A percentile compares a stretch with the other conserved stretches of the same genome.
These are phyloP conservation scores for Gymnocephalus cernua DNA, from an alignment of 2,113 vertebrate species.

Conservation along the genomic window DNA sequence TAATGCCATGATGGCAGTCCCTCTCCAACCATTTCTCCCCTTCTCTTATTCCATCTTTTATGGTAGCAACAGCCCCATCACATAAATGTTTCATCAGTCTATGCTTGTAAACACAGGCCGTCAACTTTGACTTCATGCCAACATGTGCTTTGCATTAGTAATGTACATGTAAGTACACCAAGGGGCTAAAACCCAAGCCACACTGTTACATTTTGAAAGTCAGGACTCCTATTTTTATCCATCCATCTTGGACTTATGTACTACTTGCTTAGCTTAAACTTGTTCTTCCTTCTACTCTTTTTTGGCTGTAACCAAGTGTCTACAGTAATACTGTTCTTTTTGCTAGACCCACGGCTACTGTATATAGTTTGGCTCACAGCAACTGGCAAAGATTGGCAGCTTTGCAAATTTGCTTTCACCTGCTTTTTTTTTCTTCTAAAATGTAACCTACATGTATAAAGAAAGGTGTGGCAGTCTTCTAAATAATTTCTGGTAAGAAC, in stretches of 20 bases:
- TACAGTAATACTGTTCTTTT: background rate
- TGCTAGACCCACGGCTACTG: background rate
- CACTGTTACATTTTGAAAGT: background rate
- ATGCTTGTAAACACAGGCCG: constrained; percentile 24
- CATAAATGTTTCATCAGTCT: constrained; percentile 44
- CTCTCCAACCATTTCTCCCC: background rate
- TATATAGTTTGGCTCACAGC: constrained; percentile 3
- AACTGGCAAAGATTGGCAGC: background rate
- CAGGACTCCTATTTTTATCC: background rate
- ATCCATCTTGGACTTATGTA: background rate
- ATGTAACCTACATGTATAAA: background rate
- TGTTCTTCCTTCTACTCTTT: constrained; percentile 1
- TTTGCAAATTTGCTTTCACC: background rate
- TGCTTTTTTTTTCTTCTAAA: background rate
- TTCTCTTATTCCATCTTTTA: constrained; percentile 15
- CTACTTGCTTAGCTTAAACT: background rate
- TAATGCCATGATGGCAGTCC: background rate
- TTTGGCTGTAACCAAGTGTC: background rate
- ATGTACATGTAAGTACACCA: background rate
- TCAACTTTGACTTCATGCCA: background rate
- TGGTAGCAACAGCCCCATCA: constrained; percentile 6
- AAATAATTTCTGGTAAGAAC: constrained; percentile 22
- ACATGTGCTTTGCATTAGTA: background rate
- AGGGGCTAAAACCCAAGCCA: background rate
- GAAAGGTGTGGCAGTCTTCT: background rate